Conservation (phyloP, 2,888 invertebrate genomes). For the Mesochorus sp. region DNA sequence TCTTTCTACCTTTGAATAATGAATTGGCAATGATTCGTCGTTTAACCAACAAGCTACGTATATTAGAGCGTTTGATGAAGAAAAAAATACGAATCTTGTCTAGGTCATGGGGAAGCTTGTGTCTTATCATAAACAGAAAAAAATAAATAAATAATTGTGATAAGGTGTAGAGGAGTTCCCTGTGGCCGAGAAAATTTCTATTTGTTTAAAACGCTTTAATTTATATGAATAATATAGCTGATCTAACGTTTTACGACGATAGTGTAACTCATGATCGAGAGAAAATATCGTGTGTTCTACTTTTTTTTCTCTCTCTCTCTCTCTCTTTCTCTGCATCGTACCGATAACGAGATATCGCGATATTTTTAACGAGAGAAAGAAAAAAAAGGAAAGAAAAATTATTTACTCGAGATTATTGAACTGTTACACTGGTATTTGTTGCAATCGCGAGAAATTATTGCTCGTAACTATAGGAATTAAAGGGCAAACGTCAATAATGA, state of each 20-base stretch:
- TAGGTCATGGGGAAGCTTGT: too few relatives aligned
- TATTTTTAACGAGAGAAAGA: neutral
- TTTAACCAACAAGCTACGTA: slow-evolving; percentile 1
- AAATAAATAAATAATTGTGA: too few relatives aligned
- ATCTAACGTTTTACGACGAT: slow-evolving; percentile 14
- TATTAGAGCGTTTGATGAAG: too few relatives aligned
- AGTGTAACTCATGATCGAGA: slow-evolving; percentile 1
- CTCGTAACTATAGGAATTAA: neutral
- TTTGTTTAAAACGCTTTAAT: too few relatives aligned
- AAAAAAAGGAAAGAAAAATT: neutral
- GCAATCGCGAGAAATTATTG: neutral
- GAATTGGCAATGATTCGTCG: slow-evolving; percentile 60
- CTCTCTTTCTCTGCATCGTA: neutral
- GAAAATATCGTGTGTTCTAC: neutral
- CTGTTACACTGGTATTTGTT: neutral
- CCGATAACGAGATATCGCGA: neutral
- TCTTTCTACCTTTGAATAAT: slow-evolving; percentile 74
- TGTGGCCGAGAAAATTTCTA: too few relatives aligned
- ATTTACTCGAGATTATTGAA: neutral
- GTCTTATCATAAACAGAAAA: too few relatives aligned
- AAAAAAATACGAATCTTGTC: neutral
- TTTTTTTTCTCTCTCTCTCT: neutral
- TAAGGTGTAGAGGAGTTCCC: too few relatives aligned
- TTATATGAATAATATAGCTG: slow-evolving; percentile 4
- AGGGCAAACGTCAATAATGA: neutral